phyloP scores from a whole-genome alignment of 2,888 invertebrate species.

The Tholera decimalis region DNA sequence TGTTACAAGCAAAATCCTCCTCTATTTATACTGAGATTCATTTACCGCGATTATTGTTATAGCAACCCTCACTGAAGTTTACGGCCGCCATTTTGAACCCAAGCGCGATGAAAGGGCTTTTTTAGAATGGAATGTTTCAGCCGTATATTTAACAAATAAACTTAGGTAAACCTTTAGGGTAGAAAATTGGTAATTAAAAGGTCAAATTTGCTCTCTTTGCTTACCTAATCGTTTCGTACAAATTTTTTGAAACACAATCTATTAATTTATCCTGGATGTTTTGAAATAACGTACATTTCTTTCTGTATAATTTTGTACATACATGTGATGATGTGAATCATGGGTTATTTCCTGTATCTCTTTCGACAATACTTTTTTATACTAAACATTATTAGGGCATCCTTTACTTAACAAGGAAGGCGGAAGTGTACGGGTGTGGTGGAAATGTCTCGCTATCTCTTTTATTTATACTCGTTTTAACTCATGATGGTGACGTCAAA shows the following conservation, averaged over 20 bases:
- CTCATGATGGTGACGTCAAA: no score
- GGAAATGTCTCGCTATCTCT: no score
- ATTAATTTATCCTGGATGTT: not conserved
- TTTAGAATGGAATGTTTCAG: not conserved
- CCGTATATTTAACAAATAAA: not conserved
- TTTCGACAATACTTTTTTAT: no score
- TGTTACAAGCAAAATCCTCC: not conserved
- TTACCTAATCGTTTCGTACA: no score
- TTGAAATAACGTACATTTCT: not conserved
- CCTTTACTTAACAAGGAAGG: no score
- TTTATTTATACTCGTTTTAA: no score
- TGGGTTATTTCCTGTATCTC: no score
- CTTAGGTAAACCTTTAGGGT: not conserved
- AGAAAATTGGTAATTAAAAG: not conserved
- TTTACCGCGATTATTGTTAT: not conserved
- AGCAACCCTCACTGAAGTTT: conserved; percentile 1
- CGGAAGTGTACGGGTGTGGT: no score
- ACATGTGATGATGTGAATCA: no score
- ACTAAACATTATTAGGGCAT: no score
- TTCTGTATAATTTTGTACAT: not conserved
- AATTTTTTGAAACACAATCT: not conserved
- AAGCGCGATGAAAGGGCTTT: not conserved
- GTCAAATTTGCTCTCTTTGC: not conserved
- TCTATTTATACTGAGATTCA: no score
- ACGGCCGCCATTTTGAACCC: not conserved